phyloP scores from a whole-genome alignment of 1,140 invertebrate genomes.

The Scaptodrosophila lebanonensis region DNA sequence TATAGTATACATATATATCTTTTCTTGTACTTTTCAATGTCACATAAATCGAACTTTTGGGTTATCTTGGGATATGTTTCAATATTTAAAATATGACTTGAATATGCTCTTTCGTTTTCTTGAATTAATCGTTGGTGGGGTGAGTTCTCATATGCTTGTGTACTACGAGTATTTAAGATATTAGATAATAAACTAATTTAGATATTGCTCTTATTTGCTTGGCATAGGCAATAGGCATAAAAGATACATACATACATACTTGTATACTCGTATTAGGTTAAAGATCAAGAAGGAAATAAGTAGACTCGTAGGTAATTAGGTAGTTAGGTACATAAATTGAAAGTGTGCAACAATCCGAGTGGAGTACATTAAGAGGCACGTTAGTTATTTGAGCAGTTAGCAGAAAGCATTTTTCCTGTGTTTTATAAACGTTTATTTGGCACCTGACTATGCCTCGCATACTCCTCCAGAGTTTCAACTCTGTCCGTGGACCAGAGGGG shows the following conservation, averaged over 20 bases:
- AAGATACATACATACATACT: too few species aligned
- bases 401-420: conserved; percentile 5
- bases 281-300: too few species aligned
- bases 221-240: too few species aligned
- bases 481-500: too few species aligned
- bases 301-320: too few species aligned
- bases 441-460: neutral
- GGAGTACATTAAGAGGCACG: conserved; percentile 57
- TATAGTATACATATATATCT: conserved; percentile 22
- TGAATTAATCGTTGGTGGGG: conserved; percentile 47
- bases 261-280: too few species aligned
- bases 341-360: conserved; percentile 57
- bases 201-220: too few species aligned
- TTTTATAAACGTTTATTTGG: conserved; percentile 13
- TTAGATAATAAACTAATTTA: neutral
- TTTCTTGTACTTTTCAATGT: conserved; percentile 48
- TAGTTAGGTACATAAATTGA: conserved; percentile 60
- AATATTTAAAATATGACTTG: conserved; percentile 35
- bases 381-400: conserved; percentile 55
- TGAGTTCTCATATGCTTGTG: conserved; percentile 13
- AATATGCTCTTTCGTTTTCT: conserved; percentile 16
- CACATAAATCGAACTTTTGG: conserved; percentile 30
- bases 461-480: too few species aligned
- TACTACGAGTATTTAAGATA: neutral
- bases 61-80: conserved; percentile 60